Percentiles rank a stretch among this genome's conserved stretches.
Conservation (phyloP, 2,797 vertebrate genomes). For the Myotis findleyi region DNA sequence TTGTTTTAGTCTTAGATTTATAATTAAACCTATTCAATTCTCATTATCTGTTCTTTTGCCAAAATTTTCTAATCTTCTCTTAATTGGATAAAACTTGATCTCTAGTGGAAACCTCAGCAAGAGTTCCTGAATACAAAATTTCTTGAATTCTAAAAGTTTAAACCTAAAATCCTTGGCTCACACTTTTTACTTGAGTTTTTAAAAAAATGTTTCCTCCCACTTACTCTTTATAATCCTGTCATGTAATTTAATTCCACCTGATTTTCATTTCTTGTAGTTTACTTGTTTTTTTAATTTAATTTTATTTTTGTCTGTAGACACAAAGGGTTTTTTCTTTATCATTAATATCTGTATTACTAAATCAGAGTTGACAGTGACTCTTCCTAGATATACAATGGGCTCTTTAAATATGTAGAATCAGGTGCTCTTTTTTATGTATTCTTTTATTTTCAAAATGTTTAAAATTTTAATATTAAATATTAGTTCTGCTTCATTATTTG, state of each 20-base stretch:
- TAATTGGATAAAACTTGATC: not conserved
- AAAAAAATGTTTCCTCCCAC: not conserved
- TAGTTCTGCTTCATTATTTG: not conserved
- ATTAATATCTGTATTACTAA: slow-evolving; percentile 19
- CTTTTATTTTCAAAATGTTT: slow-evolving; percentile 27
- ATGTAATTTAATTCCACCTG: not conserved
- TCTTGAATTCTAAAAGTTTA: slow-evolving; percentile 3
- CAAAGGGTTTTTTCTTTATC: slow-evolving; percentile 19
- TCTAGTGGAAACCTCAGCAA: slow-evolving; percentile 33
- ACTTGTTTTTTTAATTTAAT: not conserved
- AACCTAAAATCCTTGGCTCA: not conserved
- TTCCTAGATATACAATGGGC: not conserved
- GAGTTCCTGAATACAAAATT: slow-evolving; percentile 4
- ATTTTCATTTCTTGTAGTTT: slow-evolving; percentile 36
- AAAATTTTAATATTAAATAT: slow-evolving; percentile 31
- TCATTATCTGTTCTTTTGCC: not conserved
- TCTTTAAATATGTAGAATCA: slow-evolving; percentile 19
- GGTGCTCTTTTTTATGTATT: not conserved
- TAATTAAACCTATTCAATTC: not conserved
- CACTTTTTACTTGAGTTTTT: not conserved
- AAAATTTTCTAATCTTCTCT: slow-evolving; percentile 10
- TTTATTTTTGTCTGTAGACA: not conserved
- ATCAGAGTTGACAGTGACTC: not conserved
- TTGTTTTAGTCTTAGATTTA: slow-evolving; percentile 45
- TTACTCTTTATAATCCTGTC: slow-evolving; percentile 42